A percentile compares a stretch with the other conserved stretches of the same genome.
These are phyloP conservation scores for Plectropomus leopardus DNA, from an alignment of 2,113 vertebrate genomes.

Conservation along the genomic window DNA sequence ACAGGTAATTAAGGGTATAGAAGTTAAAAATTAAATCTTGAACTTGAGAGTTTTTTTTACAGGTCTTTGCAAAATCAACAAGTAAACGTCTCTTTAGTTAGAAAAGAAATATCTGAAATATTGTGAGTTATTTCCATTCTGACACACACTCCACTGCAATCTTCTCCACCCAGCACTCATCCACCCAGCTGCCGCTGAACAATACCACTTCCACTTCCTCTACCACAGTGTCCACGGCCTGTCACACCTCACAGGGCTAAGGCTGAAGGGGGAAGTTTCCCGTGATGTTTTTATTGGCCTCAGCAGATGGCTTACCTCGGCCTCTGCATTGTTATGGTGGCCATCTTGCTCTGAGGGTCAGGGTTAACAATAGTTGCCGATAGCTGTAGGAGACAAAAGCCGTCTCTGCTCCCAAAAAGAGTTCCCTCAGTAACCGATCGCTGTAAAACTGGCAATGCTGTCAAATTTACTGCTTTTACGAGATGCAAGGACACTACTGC, in stretches of 20 bases:
- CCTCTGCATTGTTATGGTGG: conserved; percentile 70
- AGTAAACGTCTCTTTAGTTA: neutral
- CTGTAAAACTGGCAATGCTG: conserved; percentile 67
- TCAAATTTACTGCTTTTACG: conserved; percentile 66
- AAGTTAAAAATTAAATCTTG: no score
- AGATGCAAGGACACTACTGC: conserved; percentile 34
- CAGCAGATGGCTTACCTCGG: conserved; percentile 83
- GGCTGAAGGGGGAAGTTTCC: conserved; percentile 65
- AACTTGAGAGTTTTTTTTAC: no score
- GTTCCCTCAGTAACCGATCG: conserved; percentile 66
- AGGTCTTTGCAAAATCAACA: neutral
- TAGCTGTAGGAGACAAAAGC: conserved; percentile 74
- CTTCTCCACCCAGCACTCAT: conserved; percentile 6
- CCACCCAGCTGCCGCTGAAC: conserved; percentile 36
- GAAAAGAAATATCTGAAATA: conserved; percentile 9
- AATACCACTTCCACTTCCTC: conserved; percentile 57
- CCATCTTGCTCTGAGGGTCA: conserved; percentile 73
- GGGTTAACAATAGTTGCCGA: conserved; percentile 75
- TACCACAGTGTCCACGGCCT: conserved; percentile 17
- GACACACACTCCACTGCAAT: neutral
- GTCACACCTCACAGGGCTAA: conserved; percentile 61
- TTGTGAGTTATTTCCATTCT: neutral
- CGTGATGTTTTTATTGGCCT: conserved; percentile 82
- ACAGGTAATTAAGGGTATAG: conserved; percentile 2
- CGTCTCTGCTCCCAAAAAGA: conserved; percentile 48